Evolutionary conservation across 64 coral and sea anemone genomes (phyloP).

Genomic region (Dendronephthya gigantea): DNA sequence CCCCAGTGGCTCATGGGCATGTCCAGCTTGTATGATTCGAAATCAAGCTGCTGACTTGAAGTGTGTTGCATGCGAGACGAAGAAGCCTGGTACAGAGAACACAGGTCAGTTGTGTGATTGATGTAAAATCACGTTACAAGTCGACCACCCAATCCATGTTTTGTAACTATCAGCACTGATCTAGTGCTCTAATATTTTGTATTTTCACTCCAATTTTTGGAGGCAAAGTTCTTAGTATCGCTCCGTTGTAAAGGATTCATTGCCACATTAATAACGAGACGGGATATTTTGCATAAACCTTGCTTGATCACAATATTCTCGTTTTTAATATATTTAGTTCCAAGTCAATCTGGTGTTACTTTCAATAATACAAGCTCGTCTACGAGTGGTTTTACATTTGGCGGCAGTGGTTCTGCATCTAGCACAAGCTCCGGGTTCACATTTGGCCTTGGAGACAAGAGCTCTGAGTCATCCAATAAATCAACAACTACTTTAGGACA

Average conservation of each 20-base stretch:
- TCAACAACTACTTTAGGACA: background rate
- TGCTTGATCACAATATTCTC: too few species aligned
- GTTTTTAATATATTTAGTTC: background rate
- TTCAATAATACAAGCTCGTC: background rate
- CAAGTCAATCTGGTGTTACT: background rate
- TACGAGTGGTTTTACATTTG: background rate
- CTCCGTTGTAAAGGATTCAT: too few species aligned
- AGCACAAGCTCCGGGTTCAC: background rate
- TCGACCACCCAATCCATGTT: too few species aligned
- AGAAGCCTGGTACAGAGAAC: background rate
- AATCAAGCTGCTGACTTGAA: constrained; percentile 2
- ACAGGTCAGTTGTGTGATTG: background rate
- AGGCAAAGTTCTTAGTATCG: too few species aligned
- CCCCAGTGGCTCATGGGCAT: background rate
- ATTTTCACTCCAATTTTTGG: too few species aligned
- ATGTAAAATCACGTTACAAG: too few species aligned
- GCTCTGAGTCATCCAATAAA: background rate
- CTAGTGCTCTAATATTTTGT: too few species aligned
- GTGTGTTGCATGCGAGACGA: background rate
- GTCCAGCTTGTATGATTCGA: background rate
- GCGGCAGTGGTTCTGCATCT: background rate
- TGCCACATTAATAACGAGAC: too few species aligned
- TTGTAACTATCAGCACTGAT: too few species aligned
- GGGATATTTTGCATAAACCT: too few species aligned
- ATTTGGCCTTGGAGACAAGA: too few species aligned